These are phyloP conservation scores for Muricea muricata DNA, from an alignment of 92 coral and sea anemone genomes.

Conservation along the genomic window DNA sequence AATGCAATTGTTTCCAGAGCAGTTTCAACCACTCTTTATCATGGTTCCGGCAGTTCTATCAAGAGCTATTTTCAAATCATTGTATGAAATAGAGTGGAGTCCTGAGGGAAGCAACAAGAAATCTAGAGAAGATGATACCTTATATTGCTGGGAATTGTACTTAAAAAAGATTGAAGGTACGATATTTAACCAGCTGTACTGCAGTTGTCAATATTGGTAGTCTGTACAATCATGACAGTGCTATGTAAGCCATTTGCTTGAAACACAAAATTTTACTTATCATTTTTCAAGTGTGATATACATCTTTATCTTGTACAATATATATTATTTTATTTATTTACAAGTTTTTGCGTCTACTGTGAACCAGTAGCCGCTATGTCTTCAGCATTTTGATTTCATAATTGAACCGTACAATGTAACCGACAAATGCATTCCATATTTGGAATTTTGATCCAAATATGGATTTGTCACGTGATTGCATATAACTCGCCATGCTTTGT, in stretches of 20 bases:
- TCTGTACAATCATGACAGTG: too few relatives aligned
- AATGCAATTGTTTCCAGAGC: slow-evolving; percentile 27
- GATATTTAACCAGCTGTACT: slow-evolving; percentile 9
- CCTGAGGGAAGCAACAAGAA: slow-evolving; percentile 51
- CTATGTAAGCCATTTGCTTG: too few relatives aligned
- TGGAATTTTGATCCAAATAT: neutral
- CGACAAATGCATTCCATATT: too few relatives aligned
- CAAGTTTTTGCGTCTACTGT: too few relatives aligned
- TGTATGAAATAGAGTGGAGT: slow-evolving; percentile 46
- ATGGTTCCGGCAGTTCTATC: slow-evolving; percentile 12
- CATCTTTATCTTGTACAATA: neutral
- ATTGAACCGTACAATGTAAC: too few relatives aligned
- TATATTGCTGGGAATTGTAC: slow-evolving; percentile 50
- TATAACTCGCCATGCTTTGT: too few relatives aligned
- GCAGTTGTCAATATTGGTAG: too few relatives aligned
- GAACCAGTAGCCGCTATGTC: too few relatives aligned
- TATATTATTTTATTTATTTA: neutral
- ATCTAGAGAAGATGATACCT: slow-evolving; percentile 35
- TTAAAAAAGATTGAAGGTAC: slow-evolving; percentile 44
- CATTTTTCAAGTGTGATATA: too few relatives aligned
- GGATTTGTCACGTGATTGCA: neutral
- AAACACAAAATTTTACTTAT: too few relatives aligned
- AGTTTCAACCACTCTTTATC: slow-evolving; percentile 46
- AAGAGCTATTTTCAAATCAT: slow-evolving; percentile 32
- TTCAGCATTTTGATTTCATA: too few relatives aligned